These are phyloP conservation scores for Paraplagusia blochii DNA, from an alignment of 2,113 vertebrate species.

Conservation along the genomic window DNA sequence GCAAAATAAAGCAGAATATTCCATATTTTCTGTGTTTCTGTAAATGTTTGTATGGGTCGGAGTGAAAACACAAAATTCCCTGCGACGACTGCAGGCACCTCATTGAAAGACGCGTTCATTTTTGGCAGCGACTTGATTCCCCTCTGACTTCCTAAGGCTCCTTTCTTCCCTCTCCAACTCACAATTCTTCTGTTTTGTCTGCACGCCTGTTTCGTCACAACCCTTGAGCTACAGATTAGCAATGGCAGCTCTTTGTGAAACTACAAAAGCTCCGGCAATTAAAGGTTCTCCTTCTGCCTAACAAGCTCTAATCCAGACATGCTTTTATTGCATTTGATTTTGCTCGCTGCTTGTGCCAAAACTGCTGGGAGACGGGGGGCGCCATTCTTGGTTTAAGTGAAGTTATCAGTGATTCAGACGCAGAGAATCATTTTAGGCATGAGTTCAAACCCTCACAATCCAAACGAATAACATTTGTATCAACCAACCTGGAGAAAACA, in stretches of 20 bases:
- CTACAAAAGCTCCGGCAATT: conserved; percentile 71
- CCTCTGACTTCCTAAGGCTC: conserved; percentile 30
- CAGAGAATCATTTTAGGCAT: too few relatives aligned
- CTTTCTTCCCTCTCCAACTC: conserved; percentile 31
- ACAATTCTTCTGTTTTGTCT: conserved; percentile 23
- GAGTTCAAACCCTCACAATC: too few relatives aligned
- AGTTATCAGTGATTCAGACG: conserved; percentile 48
- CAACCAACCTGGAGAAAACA: too few relatives aligned
- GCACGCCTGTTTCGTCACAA: conserved; percentile 55
- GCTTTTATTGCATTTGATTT: conserved; percentile 75
- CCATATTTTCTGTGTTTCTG: too few relatives aligned
- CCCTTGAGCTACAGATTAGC: conserved; percentile 76
- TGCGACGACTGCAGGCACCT: conserved; percentile 16
- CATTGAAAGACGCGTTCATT: conserved; percentile 34
- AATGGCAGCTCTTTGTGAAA: conserved; percentile 67
- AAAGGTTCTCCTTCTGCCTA: conserved; percentile 70
- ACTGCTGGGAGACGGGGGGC: conserved; percentile 52
- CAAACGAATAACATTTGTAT: too few relatives aligned
- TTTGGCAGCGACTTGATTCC: conserved; percentile 34
- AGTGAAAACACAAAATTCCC: background rate
- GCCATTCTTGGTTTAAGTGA: conserved; percentile 41
- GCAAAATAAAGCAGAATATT: too few relatives aligned
- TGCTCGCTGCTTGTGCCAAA: conserved; percentile 58
- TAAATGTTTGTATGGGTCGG: too few relatives aligned
- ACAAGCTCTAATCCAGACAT: conserved; percentile 78